Evolutionary conservation across 2,797 vertebrate genomes (phyloP), one percentile per base, ranked within the genome.

Genomic region (Melopsittacus undulatus): DNA sequence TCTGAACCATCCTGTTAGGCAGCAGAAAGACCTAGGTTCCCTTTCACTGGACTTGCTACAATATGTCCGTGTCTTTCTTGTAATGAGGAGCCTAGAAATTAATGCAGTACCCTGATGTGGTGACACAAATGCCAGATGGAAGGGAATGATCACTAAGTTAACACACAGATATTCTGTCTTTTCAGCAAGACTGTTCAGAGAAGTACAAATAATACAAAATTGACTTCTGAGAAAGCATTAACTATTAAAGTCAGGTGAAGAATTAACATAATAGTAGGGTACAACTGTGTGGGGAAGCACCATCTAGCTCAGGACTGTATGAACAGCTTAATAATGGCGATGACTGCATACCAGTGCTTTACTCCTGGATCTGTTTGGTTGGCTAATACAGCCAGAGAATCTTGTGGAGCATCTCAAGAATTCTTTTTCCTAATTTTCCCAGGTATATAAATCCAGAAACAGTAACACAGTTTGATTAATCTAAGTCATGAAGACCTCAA

Each of bases 371-470:
- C 66, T 75, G 22, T 54, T 49, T 85, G 24, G 5, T 62, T 32
- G 69, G 42, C 29, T 88, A 61, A 78, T 14, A 4, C 38, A 91
- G 26, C 27, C 57, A 86, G 90, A 83, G 34, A 88, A 63, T 62
- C 8, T 22, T 24, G 21, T 43, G 63, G n/a, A 91, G 22, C 22
- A 72, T 45, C 32, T 94, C 67, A 81, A 72, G 42, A 82, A 72
- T 78, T 30, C 27, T 68, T 88, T 81, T 56, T 11, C 9, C 49
- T 73, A 24, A 19, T 36, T 81, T 81, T 8, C 42, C 45, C 38
- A 70, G 48, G 81, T 90, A 61, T 77, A 87, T 72, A 91, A 85
- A 93, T 32, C 19, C 75, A 76, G 63, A 91, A 94, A 95, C 15
- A 67, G 76, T 62, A 86, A 76, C 9, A 68, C 51, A 54, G 11